A percentile compares a stretch with the other conserved stretches of the same genome.
phyloP scores from a whole-genome alignment of 2,888 invertebrate genomes.

The Volucella zonaria region DNA sequence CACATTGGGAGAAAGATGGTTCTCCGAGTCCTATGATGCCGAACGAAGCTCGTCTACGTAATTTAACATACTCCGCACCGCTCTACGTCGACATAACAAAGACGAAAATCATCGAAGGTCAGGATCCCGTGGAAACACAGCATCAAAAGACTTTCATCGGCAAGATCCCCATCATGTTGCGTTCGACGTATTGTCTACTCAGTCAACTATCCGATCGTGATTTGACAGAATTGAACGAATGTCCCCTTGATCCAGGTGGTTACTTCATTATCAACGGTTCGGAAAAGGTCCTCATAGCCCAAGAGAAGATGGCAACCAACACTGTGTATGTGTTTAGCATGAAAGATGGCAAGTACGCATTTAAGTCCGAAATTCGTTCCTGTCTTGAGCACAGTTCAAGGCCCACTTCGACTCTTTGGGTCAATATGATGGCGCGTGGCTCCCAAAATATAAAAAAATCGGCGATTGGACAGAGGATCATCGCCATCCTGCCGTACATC shows the following conservation, averaged over 20 bases:
- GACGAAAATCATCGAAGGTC: conserved; percentile 94
- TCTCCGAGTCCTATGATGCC: conserved; percentile 99
- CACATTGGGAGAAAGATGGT: conserved; percentile 99
- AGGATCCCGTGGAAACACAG: conserved; percentile 93
- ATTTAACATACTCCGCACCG: conserved; percentile 98
- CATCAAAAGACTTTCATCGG: conserved; percentile 90
- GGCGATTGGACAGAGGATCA: conserved; percentile 98
- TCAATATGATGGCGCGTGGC: conserved; percentile 99
- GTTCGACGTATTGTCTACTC: conserved; percentile 98
- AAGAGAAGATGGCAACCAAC: conserved; percentile 99
- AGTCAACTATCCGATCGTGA: conserved; percentile 98
- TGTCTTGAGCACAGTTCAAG: conserved; percentile 95
- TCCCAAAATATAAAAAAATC: conserved; percentile 99
- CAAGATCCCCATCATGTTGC: conserved; percentile 99
- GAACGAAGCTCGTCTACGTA: conserved; percentile 98
- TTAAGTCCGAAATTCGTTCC: conserved; percentile 98
- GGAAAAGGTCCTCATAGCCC: conserved; percentile 98
- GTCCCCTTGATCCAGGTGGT: conserved; percentile 99
- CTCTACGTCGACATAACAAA: conserved; percentile 99
- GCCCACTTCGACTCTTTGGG: conserved; percentile 98
- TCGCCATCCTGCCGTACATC: conserved; percentile 98
- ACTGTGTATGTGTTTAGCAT: conserved; percentile 99
- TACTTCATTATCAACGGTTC: conserved; percentile 99
- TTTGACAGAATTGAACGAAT: conserved; percentile 99
- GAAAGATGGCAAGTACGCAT: conserved; percentile 99